phyloP scores from a whole-genome alignment of 2,113 vertebrate species.

The Nannospalax galili region DNA sequence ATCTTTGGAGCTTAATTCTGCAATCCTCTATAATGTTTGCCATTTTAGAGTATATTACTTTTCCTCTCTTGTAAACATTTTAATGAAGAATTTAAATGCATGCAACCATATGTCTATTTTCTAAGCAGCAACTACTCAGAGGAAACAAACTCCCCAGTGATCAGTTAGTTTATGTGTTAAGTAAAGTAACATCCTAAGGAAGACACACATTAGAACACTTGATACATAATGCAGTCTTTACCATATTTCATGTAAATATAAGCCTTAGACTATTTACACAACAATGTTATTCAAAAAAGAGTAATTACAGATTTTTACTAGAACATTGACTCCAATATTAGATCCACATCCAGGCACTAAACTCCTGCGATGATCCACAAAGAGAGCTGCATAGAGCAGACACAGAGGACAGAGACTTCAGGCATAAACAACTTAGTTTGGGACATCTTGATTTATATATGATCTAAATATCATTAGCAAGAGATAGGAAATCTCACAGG shows the following conservation, averaged over 20 bases:
- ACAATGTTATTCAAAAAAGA: conserved; percentile 41
- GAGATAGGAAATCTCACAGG: neutral
- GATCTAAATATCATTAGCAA: neutral
- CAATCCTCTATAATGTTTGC: conserved; percentile 65
- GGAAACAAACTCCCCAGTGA: conserved; percentile 41
- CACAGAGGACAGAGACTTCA: neutral
- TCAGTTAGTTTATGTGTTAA: conserved; percentile 61
- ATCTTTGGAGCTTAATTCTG: conserved; percentile 69
- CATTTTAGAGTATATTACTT: conserved; percentile 70
- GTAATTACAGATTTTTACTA: conserved; percentile 47
- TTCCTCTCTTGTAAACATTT: conserved; percentile 65
- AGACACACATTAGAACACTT: conserved; percentile 25
- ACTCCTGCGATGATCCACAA: neutral
- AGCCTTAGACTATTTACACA: conserved; percentile 52
- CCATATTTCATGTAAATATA: conserved; percentile 12
- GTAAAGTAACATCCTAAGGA: conserved; percentile 68
- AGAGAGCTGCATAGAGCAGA: neutral
- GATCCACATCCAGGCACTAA: conserved; percentile 13
- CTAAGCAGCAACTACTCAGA: conserved; percentile 65
- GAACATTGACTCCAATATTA: conserved; percentile 51
- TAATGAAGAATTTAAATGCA: conserved; percentile 84
- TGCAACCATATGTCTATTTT: conserved; percentile 72
- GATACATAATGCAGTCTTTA: conserved; percentile 43
- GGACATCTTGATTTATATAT: neutral
- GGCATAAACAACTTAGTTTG: neutral